Conservation (phyloP, 2,888 invertebrate genomes). For the Caenorhabditis angaria region DNA sequence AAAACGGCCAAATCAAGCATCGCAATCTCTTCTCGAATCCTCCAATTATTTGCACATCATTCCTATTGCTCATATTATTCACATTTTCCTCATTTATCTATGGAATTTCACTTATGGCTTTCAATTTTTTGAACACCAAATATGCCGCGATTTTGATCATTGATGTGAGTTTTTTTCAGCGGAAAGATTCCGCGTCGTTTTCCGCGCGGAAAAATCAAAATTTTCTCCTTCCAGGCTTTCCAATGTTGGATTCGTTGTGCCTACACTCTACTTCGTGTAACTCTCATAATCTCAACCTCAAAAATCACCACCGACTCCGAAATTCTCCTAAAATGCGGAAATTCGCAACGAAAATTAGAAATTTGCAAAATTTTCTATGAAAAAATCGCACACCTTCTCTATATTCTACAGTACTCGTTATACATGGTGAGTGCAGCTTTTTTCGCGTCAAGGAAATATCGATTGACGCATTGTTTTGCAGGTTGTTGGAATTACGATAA, state of each 20-base stretch:
- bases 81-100: slow-evolving; percentile 15
- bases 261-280: background rate
- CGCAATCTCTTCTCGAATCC: background rate
- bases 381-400: background rate
- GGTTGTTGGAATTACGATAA: background rate
- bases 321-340: background rate
- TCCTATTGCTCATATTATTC: background rate
- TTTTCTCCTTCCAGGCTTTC: slow-evolving; percentile 3
- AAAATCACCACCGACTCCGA: background rate
- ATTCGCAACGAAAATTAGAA: background rate
- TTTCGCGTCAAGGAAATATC: background rate
- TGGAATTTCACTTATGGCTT: slow-evolving; percentile 18
- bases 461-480: background rate
- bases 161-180: slow-evolving; percentile 23
- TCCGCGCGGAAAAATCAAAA: background rate
- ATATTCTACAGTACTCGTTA: background rate
- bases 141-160: slow-evolving; percentile 36
- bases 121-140: slow-evolving; percentile 17
- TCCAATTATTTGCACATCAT: background rate
- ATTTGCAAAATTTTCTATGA: background rate
- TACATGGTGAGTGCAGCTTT: background rate
- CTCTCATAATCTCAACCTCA: background rate
- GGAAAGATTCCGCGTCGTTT: slow-evolving; percentile 2
- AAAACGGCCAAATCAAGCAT: too few relatives aligned
- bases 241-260: background rate